These are phyloP conservation scores for Platycnemis pennipes DNA, from an alignment of 2,888 invertebrate species.

Conservation along the genomic window DNA sequence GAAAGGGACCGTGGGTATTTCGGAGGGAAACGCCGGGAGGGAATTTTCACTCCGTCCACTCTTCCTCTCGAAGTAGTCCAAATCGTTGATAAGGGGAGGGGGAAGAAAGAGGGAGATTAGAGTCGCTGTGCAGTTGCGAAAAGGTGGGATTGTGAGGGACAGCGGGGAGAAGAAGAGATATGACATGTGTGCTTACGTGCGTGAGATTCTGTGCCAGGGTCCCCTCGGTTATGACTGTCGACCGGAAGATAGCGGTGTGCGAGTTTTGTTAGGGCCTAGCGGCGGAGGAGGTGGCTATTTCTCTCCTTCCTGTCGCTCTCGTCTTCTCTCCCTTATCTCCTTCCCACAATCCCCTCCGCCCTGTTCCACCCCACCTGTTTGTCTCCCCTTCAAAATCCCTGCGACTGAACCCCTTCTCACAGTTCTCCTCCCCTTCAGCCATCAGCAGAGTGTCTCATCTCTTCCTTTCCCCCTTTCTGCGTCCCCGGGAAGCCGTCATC, in stretches of 20 bases:
- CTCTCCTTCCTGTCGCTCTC: background rate
- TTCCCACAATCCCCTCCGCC: background rate
- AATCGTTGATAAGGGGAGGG: background rate
- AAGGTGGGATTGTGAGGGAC: background rate
- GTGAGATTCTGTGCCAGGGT: background rate
- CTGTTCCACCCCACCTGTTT: background rate
- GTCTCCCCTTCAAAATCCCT: background rate
- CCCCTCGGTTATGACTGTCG: slow-evolving; percentile 24
- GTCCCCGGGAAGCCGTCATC: background rate
- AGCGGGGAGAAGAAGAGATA: background rate
- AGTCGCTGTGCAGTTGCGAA: background rate
- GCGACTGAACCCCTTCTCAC: background rate
- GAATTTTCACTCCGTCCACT: background rate
- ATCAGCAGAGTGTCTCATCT: background rate
- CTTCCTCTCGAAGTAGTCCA: background rate
- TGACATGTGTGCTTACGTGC: background rate
- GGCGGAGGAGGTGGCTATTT: background rate
- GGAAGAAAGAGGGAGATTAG: too few relatives aligned
- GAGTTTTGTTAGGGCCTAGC: background rate
- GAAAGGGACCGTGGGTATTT: background rate
- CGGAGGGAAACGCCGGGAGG: too few relatives aligned
- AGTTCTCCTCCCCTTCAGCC: background rate
- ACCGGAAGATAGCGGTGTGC: background rate
- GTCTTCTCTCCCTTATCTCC: slow-evolving; percentile 1
- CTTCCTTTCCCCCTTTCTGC: background rate